Percentiles rank a stretch among this genome's conserved stretches.
phyloP scores from a whole-genome alignment of 2,113 vertebrate species.

The Mobula birostris region DNA sequence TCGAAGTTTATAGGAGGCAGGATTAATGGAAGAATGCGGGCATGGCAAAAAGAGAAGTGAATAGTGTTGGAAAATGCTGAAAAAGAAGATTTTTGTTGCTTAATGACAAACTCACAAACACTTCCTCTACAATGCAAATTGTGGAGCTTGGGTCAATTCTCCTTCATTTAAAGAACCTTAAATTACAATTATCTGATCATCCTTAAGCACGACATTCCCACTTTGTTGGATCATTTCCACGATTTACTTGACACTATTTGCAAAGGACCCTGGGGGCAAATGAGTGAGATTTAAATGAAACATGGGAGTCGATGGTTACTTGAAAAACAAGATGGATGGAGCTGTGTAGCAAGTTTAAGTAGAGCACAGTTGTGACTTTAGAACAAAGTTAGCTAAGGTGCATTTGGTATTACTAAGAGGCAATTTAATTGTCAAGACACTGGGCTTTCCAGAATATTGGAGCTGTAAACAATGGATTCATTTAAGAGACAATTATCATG shows the following conservation, averaged over 20 bases:
- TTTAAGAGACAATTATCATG: background rate
- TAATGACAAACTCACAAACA: background rate
- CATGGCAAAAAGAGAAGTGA: background rate
- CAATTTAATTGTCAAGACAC: background rate
- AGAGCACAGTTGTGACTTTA: background rate
- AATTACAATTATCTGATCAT: background rate
- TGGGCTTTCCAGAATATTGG: background rate
- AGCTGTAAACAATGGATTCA: background rate
- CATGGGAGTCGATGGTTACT: background rate
- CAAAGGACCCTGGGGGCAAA: background rate
- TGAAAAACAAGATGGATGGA: background rate
- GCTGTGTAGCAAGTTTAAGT: background rate
- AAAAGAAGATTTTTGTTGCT: background rate
- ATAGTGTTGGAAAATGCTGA: background rate
- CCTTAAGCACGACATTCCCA: too few relatives aligned
- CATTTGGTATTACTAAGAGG: background rate
- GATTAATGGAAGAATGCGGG: conserved; percentile 15
- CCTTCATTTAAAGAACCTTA: background rate
- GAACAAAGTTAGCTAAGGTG: background rate
- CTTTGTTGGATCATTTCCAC: too few relatives aligned
- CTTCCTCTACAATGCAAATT: background rate
- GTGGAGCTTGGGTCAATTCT: background rate
- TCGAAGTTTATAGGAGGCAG: conserved; percentile 11
- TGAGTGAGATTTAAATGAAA: background rate
- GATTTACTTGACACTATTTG: background rate